Conservation (phyloP, 2,797 vertebrate genomes). For the Phoebastria nigripes region DNA sequence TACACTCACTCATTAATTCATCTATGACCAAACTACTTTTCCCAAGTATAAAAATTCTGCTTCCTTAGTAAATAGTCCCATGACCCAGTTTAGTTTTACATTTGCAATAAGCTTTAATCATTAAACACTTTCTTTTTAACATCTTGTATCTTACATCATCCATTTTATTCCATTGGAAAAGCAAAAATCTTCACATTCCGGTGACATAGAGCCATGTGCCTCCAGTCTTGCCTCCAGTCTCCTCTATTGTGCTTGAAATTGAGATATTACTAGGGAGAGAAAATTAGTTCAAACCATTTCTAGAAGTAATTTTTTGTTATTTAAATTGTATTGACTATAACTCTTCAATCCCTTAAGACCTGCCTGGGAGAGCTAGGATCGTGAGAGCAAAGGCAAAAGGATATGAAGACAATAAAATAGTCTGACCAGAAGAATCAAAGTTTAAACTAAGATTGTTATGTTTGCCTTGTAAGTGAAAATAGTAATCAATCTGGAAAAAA, state of each 20-base stretch:
- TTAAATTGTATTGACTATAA: not conserved
- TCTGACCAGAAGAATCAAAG: not conserved
- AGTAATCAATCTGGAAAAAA: not conserved
- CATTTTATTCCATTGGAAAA: not conserved
- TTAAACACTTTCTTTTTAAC: not conserved
- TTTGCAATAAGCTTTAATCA: not conserved
- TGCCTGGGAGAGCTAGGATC: not conserved
- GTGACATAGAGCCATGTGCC: not conserved
- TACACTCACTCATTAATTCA: not conserved
- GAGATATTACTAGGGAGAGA: not conserved
- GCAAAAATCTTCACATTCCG: not conserved
- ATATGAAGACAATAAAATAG: not conserved
- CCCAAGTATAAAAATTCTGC: not conserved
- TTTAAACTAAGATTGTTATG: not conserved
- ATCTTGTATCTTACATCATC: not conserved
- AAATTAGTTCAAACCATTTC: not conserved
- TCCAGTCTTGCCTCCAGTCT: not conserved
- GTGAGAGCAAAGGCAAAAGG: not conserved
- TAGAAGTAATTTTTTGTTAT: not conserved
- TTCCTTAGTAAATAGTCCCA: not conserved
- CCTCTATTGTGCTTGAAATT: not conserved
- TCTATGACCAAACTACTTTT: not conserved
- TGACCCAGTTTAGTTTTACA: not conserved
- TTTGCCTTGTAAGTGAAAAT: not conserved
- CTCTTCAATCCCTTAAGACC: not conserved